Conservation (phyloP, 2,113 vertebrate species). For the Falcunculus frontatus region DNA sequence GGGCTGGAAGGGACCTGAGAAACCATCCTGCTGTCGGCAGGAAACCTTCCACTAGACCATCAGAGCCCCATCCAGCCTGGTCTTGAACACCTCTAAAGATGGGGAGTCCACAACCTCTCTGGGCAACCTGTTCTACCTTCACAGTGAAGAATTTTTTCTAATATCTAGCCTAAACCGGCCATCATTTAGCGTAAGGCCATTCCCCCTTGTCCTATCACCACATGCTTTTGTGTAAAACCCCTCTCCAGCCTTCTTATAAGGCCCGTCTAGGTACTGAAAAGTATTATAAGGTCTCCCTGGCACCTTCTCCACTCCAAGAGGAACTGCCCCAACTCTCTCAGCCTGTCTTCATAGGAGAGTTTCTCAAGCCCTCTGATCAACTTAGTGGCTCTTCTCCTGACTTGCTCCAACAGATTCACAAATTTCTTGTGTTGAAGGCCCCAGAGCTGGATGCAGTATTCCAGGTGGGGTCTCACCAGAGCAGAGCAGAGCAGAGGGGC, state of each 20-base stretch:
- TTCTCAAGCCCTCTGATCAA: background rate
- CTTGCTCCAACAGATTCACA: background rate
- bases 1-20: background rate
- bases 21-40: no score
- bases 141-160: background rate
- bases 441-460: background rate
- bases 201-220: background rate
- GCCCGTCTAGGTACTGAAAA: background rate
- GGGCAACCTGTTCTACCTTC: background rate
- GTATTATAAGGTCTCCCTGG: background rate
- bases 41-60: background rate
- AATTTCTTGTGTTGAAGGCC: background rate
- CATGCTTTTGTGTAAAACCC: background rate
- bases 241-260: background rate
- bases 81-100: background rate
- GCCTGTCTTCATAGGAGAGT: background rate
- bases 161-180: fast-evolving
- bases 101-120: background rate
- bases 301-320: background rate
- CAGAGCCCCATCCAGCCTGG: background rate
- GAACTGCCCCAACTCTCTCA: background rate
- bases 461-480: background rate
- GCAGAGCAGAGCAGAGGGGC: background rate
- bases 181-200: no score
- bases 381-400: background rate